These are phyloP conservation scores for Ptilodon capucinus DNA, from an alignment of 2,888 invertebrate genomes.

Conservation along the genomic window DNA sequence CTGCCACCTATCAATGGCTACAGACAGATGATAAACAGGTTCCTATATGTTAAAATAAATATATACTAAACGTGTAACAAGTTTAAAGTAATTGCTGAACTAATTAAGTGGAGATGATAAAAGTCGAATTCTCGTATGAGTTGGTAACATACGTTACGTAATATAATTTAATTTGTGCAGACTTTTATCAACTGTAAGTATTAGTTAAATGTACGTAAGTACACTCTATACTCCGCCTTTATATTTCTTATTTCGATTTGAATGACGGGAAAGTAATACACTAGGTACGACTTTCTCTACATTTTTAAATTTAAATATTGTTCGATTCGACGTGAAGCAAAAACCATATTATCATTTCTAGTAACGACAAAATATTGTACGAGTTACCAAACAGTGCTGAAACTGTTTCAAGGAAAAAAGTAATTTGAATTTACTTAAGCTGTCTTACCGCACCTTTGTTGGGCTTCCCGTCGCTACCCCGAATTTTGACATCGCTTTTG, in stretches of 20 bases:
- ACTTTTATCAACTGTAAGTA: no score
- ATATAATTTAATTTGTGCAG: no score
- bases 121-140: neutral
- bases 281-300: no score
- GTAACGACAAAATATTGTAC: neutral
- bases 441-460: slow-evolving; percentile 63
- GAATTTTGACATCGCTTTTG: slow-evolving; percentile 56
- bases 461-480: slow-evolving; percentile 57
- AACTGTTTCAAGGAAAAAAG: slow-evolving; percentile 47
- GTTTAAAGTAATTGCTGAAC: neutral
- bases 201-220: no score
- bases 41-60: neutral
- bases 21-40: neutral
- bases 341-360: neutral
- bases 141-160: no score
- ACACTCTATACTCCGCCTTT: no score
- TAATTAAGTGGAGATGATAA: neutral
- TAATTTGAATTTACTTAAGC: slow-evolving; percentile 50
- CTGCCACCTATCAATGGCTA: no score
- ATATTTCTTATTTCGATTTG: no score
- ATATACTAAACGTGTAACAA: neutral
- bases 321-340: neutral
- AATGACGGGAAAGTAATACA: no score
- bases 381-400: slow-evolving; percentile 2
- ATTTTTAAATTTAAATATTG: no score